phyloP scores from a whole-genome alignment of 2,797 vertebrate species.

The Taeniopygia guttata region DNA sequence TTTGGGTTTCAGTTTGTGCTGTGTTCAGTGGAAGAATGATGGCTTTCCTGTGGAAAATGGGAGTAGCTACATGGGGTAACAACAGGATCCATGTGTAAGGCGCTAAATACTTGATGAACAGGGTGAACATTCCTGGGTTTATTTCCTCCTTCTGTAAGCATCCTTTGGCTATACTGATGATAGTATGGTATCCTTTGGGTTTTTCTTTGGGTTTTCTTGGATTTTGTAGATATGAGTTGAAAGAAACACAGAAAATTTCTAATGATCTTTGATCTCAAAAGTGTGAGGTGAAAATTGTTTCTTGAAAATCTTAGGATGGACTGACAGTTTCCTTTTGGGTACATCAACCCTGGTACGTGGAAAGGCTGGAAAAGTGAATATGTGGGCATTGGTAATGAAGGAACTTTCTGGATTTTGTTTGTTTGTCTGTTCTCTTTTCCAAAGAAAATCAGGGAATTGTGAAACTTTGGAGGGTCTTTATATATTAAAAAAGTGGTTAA shows the following conservation, averaged over 20 bases:
- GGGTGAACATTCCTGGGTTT: neutral
- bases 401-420: neutral
- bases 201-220: neutral
- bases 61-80: accelerated
- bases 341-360: neutral
- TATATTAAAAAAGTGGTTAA: neutral
- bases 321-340: neutral
- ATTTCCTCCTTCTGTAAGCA: neutral
- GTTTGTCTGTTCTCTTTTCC: neutral
- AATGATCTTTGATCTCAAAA: neutral
- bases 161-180: neutral
- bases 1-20: neutral
- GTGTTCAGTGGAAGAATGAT: neutral
- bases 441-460: neutral
- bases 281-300: neutral
- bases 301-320: neutral
- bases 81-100: accelerated
- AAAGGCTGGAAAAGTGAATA: neutral
- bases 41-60: neutral
- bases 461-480: neutral
- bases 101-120: neutral
- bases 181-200: neutral
- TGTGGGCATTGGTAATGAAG: neutral
- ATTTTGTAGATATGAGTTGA: neutral
- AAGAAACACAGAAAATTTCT: neutral